Evolutionary conservation across 2,888 invertebrate genomes (phyloP), one percentile per base, ranked within the genome.

Genomic region (Polylopha cassiicola): DNA sequence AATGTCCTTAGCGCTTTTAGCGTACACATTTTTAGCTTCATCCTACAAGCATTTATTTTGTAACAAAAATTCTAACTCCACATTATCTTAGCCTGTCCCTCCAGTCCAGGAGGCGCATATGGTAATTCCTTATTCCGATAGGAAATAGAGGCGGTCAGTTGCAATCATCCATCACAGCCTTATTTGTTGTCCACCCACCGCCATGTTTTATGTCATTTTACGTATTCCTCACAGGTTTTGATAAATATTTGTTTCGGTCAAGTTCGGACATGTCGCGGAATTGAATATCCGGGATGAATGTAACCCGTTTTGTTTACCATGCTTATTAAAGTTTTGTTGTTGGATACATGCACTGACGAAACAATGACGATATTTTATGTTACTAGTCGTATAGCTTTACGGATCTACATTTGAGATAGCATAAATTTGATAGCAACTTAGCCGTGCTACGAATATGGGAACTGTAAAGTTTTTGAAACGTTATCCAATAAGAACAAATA

Each of bases 101-200:
- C 50, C 56, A 51, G 70, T 65, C 73, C 66, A 72, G 63, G 72
- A 73, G 79, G 58, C 85, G 73, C 85, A 84, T 84, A 85, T 85
- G 85, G 85, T 84, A 84, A 85, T 85, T 79, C 69, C 81, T 82
- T 85, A 84, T 81, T 81, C 81, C 79, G 76, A 84, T 80, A 85
- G 82, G 81, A 84, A 82, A 82, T 81, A 76, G 77, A 75, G 74
- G 81, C 80, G 84, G 84, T 82, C 85, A 82, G 72, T 77, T 65
- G 81, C 82, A 84, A 84, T 84, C 84, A 84, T 84, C 85, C 84
- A 82, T 84, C 84, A 84, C 76, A 61, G 64, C 62, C 53, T 63
- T 69, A 67, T 77, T 78, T 78, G 79, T 81, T 72, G 66, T 74
- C 67, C 63, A 66, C 61, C 60, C 58, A 53, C 63, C 63, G 70